phyloP scores from a whole-genome alignment of 92 coral and sea anemone genomes.

The Epizoanthus rinbou region DNA sequence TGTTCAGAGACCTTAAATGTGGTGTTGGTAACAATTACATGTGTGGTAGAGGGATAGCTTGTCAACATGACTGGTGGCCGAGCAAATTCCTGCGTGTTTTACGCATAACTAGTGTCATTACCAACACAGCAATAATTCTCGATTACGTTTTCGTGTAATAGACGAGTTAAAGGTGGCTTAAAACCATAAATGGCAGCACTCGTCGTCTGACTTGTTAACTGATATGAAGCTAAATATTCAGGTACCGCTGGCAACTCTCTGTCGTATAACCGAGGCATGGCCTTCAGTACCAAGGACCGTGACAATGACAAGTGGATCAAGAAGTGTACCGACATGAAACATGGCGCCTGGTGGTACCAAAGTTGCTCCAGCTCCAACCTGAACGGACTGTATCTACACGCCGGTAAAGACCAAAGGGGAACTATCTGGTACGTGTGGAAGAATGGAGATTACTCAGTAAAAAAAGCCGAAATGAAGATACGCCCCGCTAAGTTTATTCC shows the following conservation, averaged over 20 bases:
- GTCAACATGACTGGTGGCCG: too few relatives aligned
- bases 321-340: not conserved
- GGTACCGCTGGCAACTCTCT: slow-evolving; percentile 15
- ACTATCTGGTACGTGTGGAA: not conserved
- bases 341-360: slow-evolving; percentile 3
- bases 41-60: too few relatives aligned
- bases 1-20: too few relatives aligned
- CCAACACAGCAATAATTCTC: too few relatives aligned
- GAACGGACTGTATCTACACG: slow-evolving; percentile 8
- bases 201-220: too few relatives aligned
- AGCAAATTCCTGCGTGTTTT: too few relatives aligned
- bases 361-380: not conserved
- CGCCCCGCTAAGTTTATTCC: not conserved
- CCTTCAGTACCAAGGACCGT: slow-evolving; percentile 3
- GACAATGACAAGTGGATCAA: not conserved
- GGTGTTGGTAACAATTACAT: too few relatives aligned
- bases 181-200: too few relatives aligned
- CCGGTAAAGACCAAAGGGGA: not conserved
- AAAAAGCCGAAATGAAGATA: not conserved
- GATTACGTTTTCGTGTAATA: too few relatives aligned
- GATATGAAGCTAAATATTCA: not conserved
- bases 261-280: not conserved
- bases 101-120: too few relatives aligned
- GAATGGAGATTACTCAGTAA: not conserved
- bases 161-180: too few relatives aligned